Evolutionary conservation across 2,797 vertebrate genomes (phyloP).

Genomic region (Lerista edwardsae): DNA sequence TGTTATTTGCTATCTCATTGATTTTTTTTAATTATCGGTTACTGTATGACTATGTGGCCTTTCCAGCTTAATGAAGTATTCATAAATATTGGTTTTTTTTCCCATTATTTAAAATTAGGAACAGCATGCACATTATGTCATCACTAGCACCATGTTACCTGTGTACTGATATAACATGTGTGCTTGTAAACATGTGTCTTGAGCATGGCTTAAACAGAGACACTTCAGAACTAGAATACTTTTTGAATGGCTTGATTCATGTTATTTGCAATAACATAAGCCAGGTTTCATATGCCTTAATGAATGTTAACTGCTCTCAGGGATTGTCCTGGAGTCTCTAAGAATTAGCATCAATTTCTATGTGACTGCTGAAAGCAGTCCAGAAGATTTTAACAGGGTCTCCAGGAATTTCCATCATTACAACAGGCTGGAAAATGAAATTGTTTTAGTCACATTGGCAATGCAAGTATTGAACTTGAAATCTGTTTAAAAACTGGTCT

Average conservation of each 20-base stretch:
- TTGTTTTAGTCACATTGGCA: no score
- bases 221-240: no score
- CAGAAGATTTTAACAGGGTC: no score
- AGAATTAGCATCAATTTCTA: no score
- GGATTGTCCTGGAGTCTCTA: neutral
- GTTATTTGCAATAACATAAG: no score
- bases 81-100: neutral
- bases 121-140: neutral
- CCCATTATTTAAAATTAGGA: neutral
- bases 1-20: neutral
- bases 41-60: neutral
- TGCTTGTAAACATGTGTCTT: neutral
- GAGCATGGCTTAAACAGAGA: neutral
- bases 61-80: slow-evolving; percentile 14
- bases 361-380: no score
- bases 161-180: neutral
- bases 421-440: no score
- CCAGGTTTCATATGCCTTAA: no score
- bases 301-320: no score
- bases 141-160: neutral
- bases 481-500: neutral
- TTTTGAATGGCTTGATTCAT: no score
- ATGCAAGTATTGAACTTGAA: no score
- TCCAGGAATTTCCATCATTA: no score
- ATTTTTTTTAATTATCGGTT: slow-evolving; percentile 1